phyloP scores from a whole-genome alignment of 2,113 vertebrate species.

The Python bivittatus region DNA sequence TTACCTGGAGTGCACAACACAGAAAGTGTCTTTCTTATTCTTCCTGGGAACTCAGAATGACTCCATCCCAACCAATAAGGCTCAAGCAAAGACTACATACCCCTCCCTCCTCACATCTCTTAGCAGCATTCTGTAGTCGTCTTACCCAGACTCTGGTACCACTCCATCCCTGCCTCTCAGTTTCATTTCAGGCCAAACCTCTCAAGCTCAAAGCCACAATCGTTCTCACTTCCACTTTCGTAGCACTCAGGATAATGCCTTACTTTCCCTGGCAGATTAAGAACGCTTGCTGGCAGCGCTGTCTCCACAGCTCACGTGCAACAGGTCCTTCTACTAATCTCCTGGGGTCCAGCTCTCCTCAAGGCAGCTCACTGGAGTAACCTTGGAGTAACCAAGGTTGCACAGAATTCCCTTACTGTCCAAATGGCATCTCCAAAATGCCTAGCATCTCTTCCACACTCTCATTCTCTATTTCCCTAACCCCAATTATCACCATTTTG shows the following conservation, averaged over 20 bases:
- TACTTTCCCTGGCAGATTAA: not conserved
- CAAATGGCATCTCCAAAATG: not conserved
- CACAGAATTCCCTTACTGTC: not conserved
- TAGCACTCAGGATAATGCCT: not conserved
- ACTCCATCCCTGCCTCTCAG: not conserved
- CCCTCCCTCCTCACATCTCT: not conserved
- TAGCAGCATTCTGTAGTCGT: not conserved
- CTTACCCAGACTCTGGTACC: not conserved
- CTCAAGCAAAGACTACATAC: not conserved
- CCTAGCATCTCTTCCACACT: not conserved
- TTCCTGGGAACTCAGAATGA: not conserved
- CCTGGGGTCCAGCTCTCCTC: not conserved
- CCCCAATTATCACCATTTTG: not conserved
- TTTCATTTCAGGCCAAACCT: not conserved
- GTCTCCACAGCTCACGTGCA: not conserved
- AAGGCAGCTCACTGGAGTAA: not conserved
- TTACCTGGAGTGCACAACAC: not conserved
- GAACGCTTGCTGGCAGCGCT: not conserved
- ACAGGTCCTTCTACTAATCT: not conserved
- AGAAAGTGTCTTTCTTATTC: not conserved
- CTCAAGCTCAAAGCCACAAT: not conserved
- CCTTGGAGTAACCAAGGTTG: not conserved
- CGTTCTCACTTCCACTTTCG: not conserved
- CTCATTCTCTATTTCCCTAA: not conserved
- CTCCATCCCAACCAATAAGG: no score